These are phyloP conservation scores for Indri indri DNA, from an alignment of 2,113 vertebrate genomes.

Conservation along the genomic window DNA sequence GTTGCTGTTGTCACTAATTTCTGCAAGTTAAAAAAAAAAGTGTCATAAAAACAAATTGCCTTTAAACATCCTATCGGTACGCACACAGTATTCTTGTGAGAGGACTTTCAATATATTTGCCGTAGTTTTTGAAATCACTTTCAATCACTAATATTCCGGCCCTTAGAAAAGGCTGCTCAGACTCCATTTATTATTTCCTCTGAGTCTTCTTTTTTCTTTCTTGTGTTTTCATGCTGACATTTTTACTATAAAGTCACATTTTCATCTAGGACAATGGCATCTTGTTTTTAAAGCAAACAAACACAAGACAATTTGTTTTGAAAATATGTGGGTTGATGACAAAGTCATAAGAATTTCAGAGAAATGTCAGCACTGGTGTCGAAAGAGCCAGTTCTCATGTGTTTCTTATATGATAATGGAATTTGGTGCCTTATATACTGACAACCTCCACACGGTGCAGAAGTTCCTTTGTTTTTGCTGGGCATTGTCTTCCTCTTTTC, in stretches of 20 bases:
- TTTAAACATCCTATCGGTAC: neutral
- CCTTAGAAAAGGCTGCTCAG: conserved; percentile 17
- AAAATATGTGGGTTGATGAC: conserved; percentile 70
- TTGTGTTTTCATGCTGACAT: conserved; percentile 59
- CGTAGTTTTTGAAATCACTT: conserved; percentile 51
- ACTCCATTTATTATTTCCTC: neutral
- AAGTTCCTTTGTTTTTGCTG: conserved; percentile 67
- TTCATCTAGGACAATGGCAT: conserved; percentile 63
- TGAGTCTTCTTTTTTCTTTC: neutral
- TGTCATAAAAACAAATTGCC: conserved; percentile 46
- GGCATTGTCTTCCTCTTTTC: conserved; percentile 50
- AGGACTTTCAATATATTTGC: conserved; percentile 26
- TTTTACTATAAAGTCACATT: conserved; percentile 50
- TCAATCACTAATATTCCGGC: conserved; percentile 37
- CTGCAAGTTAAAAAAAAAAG: conserved; percentile 59
- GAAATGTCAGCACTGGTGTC: conserved; percentile 44
- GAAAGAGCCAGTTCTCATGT: neutral
- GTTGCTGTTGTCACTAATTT: conserved; percentile 71
- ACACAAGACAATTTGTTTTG: conserved; percentile 62
- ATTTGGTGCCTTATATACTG: conserved; percentile 39
- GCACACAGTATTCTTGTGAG: neutral
- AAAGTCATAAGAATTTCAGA: conserved; percentile 68
- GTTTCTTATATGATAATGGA: conserved; percentile 56
- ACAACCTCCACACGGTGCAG: neutral
- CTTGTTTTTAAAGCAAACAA: conserved; percentile 65